Evolutionary conservation across 2,113 vertebrate genomes (phyloP).

Genomic region (Cyprinus carpio): DNA sequence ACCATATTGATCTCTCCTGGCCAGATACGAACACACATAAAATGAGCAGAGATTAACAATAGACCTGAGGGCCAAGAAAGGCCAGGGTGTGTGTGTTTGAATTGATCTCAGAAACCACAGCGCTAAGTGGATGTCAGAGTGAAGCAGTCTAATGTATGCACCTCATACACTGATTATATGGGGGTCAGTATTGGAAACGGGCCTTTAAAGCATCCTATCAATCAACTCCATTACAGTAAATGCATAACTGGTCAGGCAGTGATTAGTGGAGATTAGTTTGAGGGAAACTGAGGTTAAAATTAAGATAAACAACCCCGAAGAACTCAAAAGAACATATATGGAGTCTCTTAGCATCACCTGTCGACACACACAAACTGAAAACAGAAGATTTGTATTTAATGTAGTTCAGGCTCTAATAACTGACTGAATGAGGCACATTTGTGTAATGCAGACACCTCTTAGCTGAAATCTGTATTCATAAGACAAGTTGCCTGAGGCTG

Average conservation of each 20-base stretch:
- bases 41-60: slow-evolving; percentile 28
- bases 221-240: slow-evolving; percentile 14
- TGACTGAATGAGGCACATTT: not conserved
- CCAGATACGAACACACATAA: slow-evolving; percentile 9
- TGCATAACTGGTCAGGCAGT: not conserved
- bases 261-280: slow-evolving; percentile 12
- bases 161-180: not conserved
- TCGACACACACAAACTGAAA: not conserved
- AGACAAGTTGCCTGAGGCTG: not conserved
- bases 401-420: not conserved
- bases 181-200: not conserved
- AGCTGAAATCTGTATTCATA: not conserved
- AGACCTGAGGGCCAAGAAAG: slow-evolving; percentile 5
- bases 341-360: not conserved
- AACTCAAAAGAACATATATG: not conserved
- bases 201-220: not conserved
- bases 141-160: not conserved
- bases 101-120: slow-evolving; percentile 33
- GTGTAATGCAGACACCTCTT: not conserved
- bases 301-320: not conserved
- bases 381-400: not conserved
- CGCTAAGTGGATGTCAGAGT: slow-evolving; percentile 17
- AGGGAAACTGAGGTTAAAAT: not conserved
- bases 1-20: not conserved
- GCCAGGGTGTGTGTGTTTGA: not conserved